Conservation (phyloP, 2,113 vertebrate species). For the Antigone vipio region DNA sequence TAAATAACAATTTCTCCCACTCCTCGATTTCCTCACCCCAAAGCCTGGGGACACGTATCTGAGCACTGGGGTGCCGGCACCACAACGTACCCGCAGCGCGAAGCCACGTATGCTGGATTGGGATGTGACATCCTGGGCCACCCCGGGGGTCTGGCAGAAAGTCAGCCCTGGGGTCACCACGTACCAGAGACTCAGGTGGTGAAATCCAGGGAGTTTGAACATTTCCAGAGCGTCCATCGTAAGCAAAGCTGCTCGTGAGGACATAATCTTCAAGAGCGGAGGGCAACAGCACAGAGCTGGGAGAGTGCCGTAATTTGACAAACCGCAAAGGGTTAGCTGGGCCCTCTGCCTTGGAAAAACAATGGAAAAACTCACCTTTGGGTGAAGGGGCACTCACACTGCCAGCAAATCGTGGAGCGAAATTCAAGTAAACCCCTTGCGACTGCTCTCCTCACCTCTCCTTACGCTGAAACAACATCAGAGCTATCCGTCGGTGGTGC, state of each 20-base stretch:
- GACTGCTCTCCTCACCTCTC: neutral
- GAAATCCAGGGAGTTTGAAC: neutral
- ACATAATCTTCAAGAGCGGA: neutral
- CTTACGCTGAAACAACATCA: constrained; percentile 1
- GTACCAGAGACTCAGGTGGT: neutral
- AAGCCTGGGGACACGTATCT: neutral
- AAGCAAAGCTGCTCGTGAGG: neutral
- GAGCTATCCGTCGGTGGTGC: neutral
- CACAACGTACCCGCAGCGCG: neutral
- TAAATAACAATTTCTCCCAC: neutral
- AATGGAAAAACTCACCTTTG: neutral
- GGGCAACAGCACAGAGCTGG: neutral
- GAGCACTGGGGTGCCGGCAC: neutral
- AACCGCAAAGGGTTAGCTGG: neutral
- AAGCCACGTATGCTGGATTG: neutral
- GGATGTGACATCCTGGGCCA: neutral
- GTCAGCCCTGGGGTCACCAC: rapidly evolving
- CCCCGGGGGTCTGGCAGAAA: neutral
- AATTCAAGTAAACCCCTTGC: neutral
- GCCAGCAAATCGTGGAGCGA: neutral
- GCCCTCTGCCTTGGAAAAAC: neutral
- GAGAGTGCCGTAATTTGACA: neutral
- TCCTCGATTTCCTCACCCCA: neutral
- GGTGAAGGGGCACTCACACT: neutral
- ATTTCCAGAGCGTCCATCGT: neutral